These are phyloP conservation scores for Blastobasis lacticolella DNA, from an alignment of 2,888 invertebrate species.

Conservation along the genomic window DNA sequence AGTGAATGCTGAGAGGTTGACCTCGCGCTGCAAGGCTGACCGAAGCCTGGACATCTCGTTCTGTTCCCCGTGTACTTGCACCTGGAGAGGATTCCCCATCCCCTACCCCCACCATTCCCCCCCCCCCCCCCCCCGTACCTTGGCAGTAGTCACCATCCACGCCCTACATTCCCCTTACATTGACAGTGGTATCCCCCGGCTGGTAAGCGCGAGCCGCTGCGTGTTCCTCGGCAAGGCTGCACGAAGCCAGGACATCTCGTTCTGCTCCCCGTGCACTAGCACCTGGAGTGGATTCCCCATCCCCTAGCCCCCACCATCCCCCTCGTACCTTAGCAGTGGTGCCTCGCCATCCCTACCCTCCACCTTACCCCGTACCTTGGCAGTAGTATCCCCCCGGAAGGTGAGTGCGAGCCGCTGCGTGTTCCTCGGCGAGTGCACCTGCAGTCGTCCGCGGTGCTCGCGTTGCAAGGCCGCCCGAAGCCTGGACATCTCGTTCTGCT, in stretches of 20 bases:
- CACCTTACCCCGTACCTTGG: slow-evolving; percentile 89
- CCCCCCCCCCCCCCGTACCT: no score
- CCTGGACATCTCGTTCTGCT: slow-evolving; percentile 98
- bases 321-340: no score
- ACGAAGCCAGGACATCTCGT: slow-evolving; percentile 98
- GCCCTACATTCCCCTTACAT: no score
- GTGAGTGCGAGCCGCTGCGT: slow-evolving; percentile 94
- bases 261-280: slow-evolving; percentile 98
- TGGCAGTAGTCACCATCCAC: no score
- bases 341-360: no score
- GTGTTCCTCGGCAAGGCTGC: slow-evolving; percentile 97
- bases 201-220: slow-evolving; percentile 92
- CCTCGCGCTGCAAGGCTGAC: slow-evolving; percentile 94
- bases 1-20: slow-evolving; percentile 92
- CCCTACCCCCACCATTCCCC: no score
- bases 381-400: slow-evolving; percentile 98
- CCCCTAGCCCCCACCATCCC: no score
- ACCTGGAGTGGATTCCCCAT: no score
- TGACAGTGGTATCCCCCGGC: no score
- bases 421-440: slow-evolving; percentile 96
- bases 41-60: slow-evolving; percentile 99
- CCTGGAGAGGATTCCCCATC: slow-evolving; percentile 67
- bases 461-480: slow-evolving; percentile 94
- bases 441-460: slow-evolving; percentile 93
- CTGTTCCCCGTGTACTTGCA: slow-evolving; percentile 97